Conservation (phyloP, 2,797 vertebrate genomes). For the Siniperca scherzeri region DNA sequence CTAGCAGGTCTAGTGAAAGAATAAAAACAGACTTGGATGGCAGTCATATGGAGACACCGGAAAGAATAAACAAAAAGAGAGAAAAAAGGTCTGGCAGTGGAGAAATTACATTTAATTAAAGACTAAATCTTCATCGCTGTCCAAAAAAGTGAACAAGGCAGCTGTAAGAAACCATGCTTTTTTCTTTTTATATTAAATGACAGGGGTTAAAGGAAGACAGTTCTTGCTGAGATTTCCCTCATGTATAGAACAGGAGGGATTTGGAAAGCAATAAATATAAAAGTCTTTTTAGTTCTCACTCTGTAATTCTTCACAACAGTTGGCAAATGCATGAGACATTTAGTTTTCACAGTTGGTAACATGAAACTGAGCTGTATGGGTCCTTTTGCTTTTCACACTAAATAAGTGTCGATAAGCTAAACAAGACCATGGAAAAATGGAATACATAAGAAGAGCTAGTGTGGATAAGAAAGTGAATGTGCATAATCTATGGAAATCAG, state of each 20-base stretch:
- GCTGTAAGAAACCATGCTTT: conserved; percentile 6
- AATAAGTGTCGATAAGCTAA: conserved; percentile 46
- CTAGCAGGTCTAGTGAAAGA: conserved; percentile 41
- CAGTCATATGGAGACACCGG: conserved; percentile 22
- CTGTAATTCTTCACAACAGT: conserved; percentile 59
- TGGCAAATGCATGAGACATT: conserved; percentile 55
- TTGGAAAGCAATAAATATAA: conserved; percentile 58
- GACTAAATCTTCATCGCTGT: conserved; percentile 41
- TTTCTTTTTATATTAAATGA: conserved; percentile 45
- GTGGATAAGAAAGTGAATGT: conserved; percentile 24
- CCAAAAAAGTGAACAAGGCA: conserved; percentile 35
- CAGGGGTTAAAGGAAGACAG: conserved; percentile 52
- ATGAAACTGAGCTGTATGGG: conserved; percentile 45
- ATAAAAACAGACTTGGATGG: conserved; percentile 23
- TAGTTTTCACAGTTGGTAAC: conserved; percentile 54
- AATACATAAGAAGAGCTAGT: conserved; percentile 10
- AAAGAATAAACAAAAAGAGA: conserved; percentile 35
- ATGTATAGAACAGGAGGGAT: conserved; percentile 46
- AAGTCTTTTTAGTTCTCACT: conserved; percentile 42
- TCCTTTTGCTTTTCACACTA: conserved; percentile 42
- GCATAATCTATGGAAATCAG: conserved; percentile 56
- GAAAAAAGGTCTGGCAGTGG: conserved; percentile 20
- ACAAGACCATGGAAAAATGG: conserved; percentile 23
- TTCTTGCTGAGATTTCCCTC: conserved; percentile 43
- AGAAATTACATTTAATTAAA: conserved; percentile 64